Percentiles rank a stretch among this genome's conserved stretches.
Conservation (phyloP, 2,113 vertebrate genomes). For the Thamnaconus septentrionalis region DNA sequence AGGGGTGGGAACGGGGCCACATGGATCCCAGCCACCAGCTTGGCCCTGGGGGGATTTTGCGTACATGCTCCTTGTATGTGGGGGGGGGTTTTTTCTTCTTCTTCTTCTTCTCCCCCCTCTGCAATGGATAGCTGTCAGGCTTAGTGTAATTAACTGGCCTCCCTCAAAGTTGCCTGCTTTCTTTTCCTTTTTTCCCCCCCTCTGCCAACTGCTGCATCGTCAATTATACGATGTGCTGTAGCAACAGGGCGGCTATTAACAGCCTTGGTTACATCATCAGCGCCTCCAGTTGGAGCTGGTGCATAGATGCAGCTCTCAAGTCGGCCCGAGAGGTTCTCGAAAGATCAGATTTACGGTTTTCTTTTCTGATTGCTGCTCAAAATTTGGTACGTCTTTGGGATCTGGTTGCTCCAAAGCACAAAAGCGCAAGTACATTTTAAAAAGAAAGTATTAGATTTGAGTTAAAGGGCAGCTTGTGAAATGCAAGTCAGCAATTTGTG, state of each 20-base stretch:
- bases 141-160: constrained; percentile 49
- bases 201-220: constrained; percentile 61
- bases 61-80: constrained; percentile 32
- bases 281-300: constrained; percentile 13
- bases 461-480: constrained; percentile 8
- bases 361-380: not conserved
- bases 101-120: constrained; percentile 7
- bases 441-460: too few relatives aligned
- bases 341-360: not conserved
- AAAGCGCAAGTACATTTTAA: too few relatives aligned
- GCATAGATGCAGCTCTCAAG: constrained; percentile 22
- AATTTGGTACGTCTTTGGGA: not conserved
- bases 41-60: constrained; percentile 32
- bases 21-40: constrained; percentile 34
- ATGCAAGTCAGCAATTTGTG: constrained; percentile 37
- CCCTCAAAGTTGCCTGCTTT: constrained; percentile 24
- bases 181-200: constrained; percentile 18
- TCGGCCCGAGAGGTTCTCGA: not conserved
- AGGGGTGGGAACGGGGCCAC: not conserved
- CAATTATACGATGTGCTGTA: constrained; percentile 61
- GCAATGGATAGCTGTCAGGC: constrained; percentile 57
- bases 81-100: constrained; percentile 1
- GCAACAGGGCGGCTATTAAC: constrained; percentile 61
- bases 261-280: constrained; percentile 56
- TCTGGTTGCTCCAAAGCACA: too few relatives aligned